A percentile compares a stretch with the other conserved stretches of the same genome.
These are phyloP conservation scores for Eulemur rubriventer DNA, from an alignment of 2,797 vertebrate species.

Conservation along the genomic window DNA sequence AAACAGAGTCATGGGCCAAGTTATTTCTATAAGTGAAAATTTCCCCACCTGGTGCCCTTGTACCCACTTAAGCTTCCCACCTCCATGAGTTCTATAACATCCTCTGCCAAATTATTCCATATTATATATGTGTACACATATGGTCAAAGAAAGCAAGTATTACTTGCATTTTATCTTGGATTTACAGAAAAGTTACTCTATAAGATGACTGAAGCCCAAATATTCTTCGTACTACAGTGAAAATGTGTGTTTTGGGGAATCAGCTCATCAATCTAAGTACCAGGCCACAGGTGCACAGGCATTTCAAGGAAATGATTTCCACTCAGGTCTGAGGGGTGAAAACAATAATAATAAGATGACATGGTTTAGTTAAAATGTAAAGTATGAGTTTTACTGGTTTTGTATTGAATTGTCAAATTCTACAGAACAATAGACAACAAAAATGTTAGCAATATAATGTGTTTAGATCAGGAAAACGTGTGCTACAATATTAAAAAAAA, in stretches of 20 bases:
- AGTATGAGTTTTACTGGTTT: background rate
- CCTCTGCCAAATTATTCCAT: background rate
- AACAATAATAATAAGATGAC: background rate
- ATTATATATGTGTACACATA: background rate
- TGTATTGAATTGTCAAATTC: slow-evolving; percentile 25
- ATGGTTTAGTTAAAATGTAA: slow-evolving; percentile 1
- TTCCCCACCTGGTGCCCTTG: background rate
- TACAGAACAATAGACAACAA: slow-evolving; percentile 31
- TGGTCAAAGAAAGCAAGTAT: background rate
- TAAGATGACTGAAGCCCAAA: background rate
- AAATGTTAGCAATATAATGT: background rate
- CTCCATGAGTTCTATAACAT: background rate
- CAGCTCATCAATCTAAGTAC: background rate
- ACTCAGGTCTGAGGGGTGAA: background rate
- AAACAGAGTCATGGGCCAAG: background rate
- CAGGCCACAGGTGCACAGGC: background rate
- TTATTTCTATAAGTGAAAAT: background rate
- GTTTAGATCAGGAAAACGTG: slow-evolving; percentile 9
- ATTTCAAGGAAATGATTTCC: background rate
- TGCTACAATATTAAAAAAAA: background rate
- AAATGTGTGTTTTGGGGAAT: background rate
- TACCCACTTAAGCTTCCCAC: background rate
- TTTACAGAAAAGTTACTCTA: background rate
- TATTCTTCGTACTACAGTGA: background rate
- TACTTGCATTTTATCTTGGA: background rate